Conservation (phyloP, 1,140 invertebrate species). For the Plodia interpunctella region DNA sequence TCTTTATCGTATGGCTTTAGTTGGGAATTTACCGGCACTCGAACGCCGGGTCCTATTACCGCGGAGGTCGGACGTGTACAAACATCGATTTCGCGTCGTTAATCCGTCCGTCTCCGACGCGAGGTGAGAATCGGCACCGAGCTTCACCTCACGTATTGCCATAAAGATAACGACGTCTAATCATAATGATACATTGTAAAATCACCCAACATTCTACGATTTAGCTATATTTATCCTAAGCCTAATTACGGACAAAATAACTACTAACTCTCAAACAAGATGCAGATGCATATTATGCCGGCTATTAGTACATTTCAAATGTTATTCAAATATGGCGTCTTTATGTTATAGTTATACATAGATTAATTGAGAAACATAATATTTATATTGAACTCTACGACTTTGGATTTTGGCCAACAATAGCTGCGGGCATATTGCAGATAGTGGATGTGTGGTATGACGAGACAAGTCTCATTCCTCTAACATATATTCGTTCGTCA, state of each 20-base stretch:
- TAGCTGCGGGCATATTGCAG: too few species aligned
- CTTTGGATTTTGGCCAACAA: too few species aligned
- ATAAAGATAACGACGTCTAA: conserved; percentile 55
- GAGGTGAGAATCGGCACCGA: conserved; percentile 48
- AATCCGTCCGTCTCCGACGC: conserved; percentile 51
- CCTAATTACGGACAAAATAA: conserved; percentile 8
- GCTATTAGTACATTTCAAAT: neutral
- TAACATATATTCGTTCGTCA: too few species aligned
- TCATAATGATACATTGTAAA: conserved; percentile 46
- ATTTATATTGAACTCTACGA: too few species aligned
- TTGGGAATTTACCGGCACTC: conserved; percentile 61
- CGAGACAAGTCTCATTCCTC: too few species aligned
- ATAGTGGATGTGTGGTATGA: too few species aligned
- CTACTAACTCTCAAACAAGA: neutral
- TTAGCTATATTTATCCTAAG: conserved; percentile 16
- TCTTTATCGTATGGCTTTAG: conserved; percentile 60
- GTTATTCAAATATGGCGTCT: too few species aligned
- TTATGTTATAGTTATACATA: too few species aligned
- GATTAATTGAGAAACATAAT: too few species aligned
- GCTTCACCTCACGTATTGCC: conserved; percentile 62
- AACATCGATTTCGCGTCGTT: conserved; percentile 72
- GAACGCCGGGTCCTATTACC: conserved; percentile 68
- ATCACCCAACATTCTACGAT: conserved; percentile 21
- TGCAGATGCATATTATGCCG: neutral
- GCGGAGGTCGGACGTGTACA: conserved; percentile 73